phyloP scores from a whole-genome alignment of 2,113 vertebrate species.

The Melanerpes aurifrons region DNA sequence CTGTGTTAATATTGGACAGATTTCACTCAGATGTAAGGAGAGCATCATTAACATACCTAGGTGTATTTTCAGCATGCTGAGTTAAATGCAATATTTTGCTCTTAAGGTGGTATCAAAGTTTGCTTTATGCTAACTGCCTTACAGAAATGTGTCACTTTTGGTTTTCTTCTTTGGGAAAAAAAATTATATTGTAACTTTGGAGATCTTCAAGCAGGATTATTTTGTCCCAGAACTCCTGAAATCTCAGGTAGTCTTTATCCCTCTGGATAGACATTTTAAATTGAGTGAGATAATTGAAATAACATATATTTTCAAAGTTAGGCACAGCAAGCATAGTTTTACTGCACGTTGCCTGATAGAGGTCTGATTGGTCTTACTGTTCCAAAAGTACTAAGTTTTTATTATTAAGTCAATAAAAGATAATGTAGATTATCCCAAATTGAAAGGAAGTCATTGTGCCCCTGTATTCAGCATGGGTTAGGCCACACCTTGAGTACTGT shows the following conservation, averaged over 20 bases:
- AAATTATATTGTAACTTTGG: not conserved
- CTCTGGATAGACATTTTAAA: not conserved
- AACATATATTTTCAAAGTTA: not conserved
- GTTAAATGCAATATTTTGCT: not conserved
- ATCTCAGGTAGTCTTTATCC: not conserved
- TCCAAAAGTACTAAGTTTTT: not conserved
- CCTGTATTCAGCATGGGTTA: too few species aligned
- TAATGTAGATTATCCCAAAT: not conserved
- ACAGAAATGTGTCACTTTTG: not conserved
- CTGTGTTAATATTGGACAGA: not conserved
- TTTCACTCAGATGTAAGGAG: not conserved
- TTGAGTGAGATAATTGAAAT: not conserved
- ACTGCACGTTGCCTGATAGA: not conserved
- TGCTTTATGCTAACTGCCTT: not conserved
- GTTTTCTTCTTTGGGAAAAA: not conserved
- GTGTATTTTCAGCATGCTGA: not conserved
- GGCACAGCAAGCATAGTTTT: not conserved
- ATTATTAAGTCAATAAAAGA: not conserved
- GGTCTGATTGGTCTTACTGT: not conserved
- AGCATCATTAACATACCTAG: not conserved
- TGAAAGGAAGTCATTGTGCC: too few species aligned
- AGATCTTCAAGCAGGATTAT: not conserved
- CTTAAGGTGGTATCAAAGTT: not conserved
- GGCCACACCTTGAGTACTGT: too few species aligned
- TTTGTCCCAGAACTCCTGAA: not conserved